Percentiles rank a stretch among this genome's conserved stretches.
Evolutionary conservation across 2,113 vertebrate species (phyloP).

Genomic region (Acrocephalus kingi): DNA sequence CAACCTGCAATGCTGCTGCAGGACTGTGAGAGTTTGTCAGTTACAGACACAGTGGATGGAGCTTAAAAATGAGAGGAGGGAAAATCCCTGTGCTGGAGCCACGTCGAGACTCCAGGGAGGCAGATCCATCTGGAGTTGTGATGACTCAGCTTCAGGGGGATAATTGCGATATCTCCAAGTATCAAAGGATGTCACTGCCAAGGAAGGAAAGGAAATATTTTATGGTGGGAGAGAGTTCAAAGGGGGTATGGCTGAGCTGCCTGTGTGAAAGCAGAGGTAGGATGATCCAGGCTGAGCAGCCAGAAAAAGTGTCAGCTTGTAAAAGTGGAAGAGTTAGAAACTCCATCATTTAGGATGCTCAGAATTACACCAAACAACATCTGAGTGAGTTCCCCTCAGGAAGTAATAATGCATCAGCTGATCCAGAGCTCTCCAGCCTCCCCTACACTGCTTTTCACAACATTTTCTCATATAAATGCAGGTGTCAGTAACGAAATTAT

Average conservation of each 20-base stretch:
- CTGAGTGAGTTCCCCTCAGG: neutral
- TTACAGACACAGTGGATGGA: neutral
- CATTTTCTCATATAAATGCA: neutral
- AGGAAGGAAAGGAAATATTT: neutral
- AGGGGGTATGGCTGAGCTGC: neutral
- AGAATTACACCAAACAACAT: neutral
- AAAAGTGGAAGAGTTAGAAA: neutral
- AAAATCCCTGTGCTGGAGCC: neutral
- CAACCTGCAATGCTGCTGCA: neutral
- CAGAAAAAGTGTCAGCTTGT: neutral
- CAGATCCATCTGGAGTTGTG: neutral
- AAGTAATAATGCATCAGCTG: neutral
- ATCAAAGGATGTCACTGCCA: neutral
- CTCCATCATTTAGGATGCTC: neutral
- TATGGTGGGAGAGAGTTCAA: neutral
- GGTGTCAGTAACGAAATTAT: neutral
- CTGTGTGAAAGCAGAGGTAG: neutral
- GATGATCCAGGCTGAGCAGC: neutral
- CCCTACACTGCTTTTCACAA: neutral
- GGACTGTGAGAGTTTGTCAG: fast-evolving
- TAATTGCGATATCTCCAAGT: neutral
- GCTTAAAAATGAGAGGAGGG: neutral
- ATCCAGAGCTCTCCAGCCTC: neutral
- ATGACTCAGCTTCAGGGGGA: neutral
- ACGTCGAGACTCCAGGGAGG: fast-evolving